phyloP scores from a whole-genome alignment of 2,888 invertebrate species.

The Heteropelma amictum region DNA sequence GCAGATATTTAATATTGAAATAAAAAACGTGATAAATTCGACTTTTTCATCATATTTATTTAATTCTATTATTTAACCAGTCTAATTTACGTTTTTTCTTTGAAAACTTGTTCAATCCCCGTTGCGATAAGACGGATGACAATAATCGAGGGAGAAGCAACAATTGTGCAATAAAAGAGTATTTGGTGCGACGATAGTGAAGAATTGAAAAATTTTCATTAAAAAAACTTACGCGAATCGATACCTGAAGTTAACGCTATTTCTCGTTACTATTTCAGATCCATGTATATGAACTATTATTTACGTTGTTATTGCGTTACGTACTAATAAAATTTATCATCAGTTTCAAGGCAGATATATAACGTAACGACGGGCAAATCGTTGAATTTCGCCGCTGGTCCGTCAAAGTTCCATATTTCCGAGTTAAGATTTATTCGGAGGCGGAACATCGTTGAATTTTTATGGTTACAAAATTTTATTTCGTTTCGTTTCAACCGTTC shows the following conservation, averaged over 20 bases:
- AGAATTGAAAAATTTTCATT: too few relatives aligned
- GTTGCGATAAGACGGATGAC: too few relatives aligned
- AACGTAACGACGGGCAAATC: not conserved
- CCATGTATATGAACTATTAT: conserved; percentile 25
- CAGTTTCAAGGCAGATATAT: not conserved
- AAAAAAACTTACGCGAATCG: too few relatives aligned
- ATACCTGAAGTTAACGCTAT: too few relatives aligned
- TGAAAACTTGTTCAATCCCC: too few relatives aligned
- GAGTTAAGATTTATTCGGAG: conserved; percentile 18
- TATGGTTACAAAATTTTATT: conserved; percentile 2
- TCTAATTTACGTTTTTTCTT: not conserved
- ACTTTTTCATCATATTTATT: conserved; percentile 9
- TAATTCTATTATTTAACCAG: not conserved
- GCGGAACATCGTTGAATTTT: conserved; percentile 27
- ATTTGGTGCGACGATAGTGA: too few relatives aligned
- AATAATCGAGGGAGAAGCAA: too few relatives aligned
- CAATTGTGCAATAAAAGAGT: too few relatives aligned
- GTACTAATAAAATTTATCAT: conserved; percentile 13
- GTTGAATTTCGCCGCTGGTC: conserved; percentile 20
- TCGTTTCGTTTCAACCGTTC: not conserved
- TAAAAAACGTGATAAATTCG: conserved; percentile 41
- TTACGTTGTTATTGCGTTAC: conserved; percentile 11
- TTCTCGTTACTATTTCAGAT: conserved; percentile 9
- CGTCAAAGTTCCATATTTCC: conserved; percentile 10
- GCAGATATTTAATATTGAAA: not conserved